Percentiles rank a stretch among this genome's conserved stretches.
Evolutionary conservation across 2,113 vertebrate species (phyloP).

Genomic region (Gymnocephalus cernua): DNA sequence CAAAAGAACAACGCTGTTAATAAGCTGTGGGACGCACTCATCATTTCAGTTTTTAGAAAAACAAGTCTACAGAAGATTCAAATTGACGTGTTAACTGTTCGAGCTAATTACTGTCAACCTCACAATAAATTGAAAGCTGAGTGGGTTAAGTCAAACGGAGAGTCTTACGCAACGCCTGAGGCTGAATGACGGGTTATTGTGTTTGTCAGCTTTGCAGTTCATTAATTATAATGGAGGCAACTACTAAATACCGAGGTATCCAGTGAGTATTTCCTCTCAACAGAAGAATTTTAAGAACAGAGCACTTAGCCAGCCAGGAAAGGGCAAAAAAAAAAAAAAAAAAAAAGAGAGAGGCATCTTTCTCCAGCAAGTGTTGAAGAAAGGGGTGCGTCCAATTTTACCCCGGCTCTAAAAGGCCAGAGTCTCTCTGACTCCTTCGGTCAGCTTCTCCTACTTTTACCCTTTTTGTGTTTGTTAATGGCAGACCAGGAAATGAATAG

Average conservation of each 20-base stretch:
- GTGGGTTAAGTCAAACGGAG: not conserved
- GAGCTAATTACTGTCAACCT: not conserved
- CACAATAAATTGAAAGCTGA: not conserved
- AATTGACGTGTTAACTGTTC: not conserved
- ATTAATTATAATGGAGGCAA: conserved; percentile 46
- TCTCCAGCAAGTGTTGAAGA: not conserved
- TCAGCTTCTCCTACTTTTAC: too few species aligned
- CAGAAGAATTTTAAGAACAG: conserved; percentile 64
- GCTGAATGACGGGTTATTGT: conserved; percentile 14
- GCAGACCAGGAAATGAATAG: too few species aligned
- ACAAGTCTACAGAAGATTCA: not conserved
- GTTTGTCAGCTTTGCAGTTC: conserved; percentile 34
- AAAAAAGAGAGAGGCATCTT: not conserved
- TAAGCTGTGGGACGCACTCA: not conserved
- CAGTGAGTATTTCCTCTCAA: conserved; percentile 49
- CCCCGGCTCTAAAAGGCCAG: too few species aligned
- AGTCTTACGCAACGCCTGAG: conserved; percentile 13
- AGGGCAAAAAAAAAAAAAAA: conserved; percentile 25
- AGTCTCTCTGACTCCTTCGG: too few species aligned
- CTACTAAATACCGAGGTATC: conserved; percentile 69
- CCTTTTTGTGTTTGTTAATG: too few species aligned
- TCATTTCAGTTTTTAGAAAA: not conserved
- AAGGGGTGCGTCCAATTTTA: too few species aligned
- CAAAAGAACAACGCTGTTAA: not conserved
- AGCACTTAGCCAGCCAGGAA: conserved; percentile 43